Conservation (phyloP, 1,140 invertebrate species). For the Cydia pomonella region DNA sequence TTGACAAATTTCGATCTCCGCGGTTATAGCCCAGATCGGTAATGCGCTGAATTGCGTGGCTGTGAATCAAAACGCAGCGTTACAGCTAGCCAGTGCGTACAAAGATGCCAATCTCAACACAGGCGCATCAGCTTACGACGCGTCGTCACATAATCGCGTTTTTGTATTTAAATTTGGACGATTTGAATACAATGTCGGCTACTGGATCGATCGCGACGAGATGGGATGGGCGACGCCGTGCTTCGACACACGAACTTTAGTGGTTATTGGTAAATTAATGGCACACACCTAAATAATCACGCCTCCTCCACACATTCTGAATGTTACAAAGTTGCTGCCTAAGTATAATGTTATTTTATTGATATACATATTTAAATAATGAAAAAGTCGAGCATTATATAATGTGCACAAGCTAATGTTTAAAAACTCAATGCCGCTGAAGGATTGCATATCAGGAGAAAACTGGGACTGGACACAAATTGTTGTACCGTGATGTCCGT, state of each 20-base stretch:
- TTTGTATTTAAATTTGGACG: constrained; percentile 76
- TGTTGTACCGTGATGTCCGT: no score
- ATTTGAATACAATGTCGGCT: constrained; percentile 79
- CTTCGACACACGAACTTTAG: constrained; percentile 38
- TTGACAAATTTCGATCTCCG: no score
- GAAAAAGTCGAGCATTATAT: no score
- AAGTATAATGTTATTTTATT: no score
- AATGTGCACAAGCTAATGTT: no score
- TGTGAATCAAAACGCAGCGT: constrained; percentile 29
- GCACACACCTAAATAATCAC: neutral
- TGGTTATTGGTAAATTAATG: constrained; percentile 18
- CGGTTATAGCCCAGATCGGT: no score
- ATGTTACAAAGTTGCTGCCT: neutral
- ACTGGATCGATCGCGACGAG: constrained; percentile 64
- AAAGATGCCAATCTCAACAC: constrained; percentile 64
- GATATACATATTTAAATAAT: no score
- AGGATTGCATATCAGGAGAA: no score
- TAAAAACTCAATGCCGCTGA: no score
- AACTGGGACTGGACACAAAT: no score
- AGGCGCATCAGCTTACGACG: constrained; percentile 64
- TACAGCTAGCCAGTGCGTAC: constrained; percentile 47
- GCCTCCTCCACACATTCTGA: neutral
- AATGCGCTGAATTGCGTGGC: neutral
- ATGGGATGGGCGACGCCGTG: constrained; percentile 61
- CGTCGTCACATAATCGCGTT: constrained; percentile 76